phyloP scores from a whole-genome alignment of 2,797 vertebrate genomes.

The Cyclura pinguis region DNA sequence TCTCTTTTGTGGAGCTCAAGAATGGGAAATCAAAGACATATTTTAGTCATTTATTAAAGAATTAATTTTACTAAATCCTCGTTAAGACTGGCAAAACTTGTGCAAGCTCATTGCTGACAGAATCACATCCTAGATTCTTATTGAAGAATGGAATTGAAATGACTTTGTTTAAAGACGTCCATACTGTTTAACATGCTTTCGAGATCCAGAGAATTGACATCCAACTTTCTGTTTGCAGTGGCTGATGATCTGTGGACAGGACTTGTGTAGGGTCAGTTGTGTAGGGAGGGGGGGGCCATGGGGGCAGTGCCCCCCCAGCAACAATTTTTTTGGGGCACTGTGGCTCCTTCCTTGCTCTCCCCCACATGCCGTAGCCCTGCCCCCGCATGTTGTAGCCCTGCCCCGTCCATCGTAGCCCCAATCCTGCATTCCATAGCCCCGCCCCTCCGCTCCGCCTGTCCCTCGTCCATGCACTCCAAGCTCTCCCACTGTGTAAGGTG shows the following conservation, averaged over 20 bases:
- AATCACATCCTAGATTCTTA: not conserved
- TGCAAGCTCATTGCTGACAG: not conserved
- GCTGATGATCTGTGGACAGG: not conserved
- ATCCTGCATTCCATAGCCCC: too few species aligned
- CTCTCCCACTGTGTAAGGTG: not conserved
- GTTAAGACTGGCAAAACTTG: not conserved
- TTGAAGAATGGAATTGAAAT: not conserved
- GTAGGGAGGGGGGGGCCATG: too few species aligned
- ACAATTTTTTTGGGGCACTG: too few species aligned
- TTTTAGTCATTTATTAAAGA: not conserved
- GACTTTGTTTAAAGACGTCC: not conserved
- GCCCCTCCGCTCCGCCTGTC: too few species aligned
- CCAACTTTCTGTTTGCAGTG: too few species aligned
- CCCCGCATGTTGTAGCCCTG: too few species aligned
- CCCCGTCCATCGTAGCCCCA: too few species aligned
- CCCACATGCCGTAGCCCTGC: too few species aligned
- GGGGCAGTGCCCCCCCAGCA: too few species aligned
- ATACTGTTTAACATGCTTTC: not conserved
- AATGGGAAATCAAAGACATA: conserved; percentile 10
- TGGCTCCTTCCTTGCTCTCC: too few species aligned
- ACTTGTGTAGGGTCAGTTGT: not conserved
- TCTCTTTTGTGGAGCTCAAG: not conserved
- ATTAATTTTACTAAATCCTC: conserved; percentile 10
- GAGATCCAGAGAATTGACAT: not conserved
- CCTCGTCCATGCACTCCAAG: too few species aligned